These are phyloP conservation scores for Onychomys leucogaster DNA, from an alignment of 2,797 vertebrate genomes.

Conservation along the genomic window DNA sequence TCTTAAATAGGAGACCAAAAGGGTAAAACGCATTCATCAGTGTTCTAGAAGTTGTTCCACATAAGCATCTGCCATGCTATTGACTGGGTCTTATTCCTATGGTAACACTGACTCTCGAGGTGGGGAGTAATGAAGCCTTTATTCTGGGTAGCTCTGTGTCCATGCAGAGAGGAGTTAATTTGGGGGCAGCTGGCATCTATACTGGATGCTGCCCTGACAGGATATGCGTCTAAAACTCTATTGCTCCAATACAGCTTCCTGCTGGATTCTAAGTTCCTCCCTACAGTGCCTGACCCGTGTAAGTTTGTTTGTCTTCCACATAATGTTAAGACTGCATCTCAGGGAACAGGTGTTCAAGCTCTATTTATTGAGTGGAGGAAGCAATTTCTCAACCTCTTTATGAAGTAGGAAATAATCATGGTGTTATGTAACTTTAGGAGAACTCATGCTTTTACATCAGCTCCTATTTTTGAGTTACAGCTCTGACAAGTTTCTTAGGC, in stretches of 20 bases:
- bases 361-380: background rate
- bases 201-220: background rate
- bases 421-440: background rate
- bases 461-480: background rate
- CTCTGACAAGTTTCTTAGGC: background rate
- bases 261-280: background rate
- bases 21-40: background rate
- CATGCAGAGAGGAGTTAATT: background rate
- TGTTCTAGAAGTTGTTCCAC: background rate
- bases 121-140: background rate
- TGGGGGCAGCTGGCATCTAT: background rate
- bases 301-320: background rate
- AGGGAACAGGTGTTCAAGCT: background rate
- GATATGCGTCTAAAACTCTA: rapidly evolving
- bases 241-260: background rate
- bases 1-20: background rate
- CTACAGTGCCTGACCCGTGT: background rate
- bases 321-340: rapidly evolving
- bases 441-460: background rate
- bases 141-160: background rate
- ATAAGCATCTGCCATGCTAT: background rate
- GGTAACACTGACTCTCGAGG: background rate
- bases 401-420: background rate
- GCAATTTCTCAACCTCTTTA: background rate
- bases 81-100: background rate